Evolutionary conservation across 1,140 invertebrate genomes (phyloP), one percentile per base, ranked within the genome.

Genomic region (Drosophila pseudoobscura): DNA sequence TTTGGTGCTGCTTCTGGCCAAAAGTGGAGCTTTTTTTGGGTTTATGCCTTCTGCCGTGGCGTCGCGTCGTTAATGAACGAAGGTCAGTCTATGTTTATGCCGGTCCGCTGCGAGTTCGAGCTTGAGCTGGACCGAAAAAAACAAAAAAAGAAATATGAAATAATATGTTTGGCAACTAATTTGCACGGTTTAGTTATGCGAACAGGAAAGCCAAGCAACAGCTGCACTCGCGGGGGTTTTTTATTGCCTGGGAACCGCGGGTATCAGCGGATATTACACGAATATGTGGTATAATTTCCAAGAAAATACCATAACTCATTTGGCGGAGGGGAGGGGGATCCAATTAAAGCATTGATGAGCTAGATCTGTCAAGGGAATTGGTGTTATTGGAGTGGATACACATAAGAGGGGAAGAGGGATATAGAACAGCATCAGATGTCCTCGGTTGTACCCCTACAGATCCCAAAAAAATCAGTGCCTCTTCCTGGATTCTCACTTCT

Each of bases 51-150:
- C 58, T 60, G 71, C 56, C 75, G 71, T 17, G 22, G 63, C 35
- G 71, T 17, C 39, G 63, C 35, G 31, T 75, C 82, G 82, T 87
- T 82, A 87, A 85, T 85, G 82, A 85, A 82, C 75, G 82, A 87
- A 87, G 82, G 82, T 87, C 83, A 87, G 59, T 64, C 78, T 64
- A 35, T 35, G 51, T 53, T 17, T 68, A 66, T 69, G 43, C 68
- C 47, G 61, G 43, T 53, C 20, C n/a, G 54, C 56, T 54, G 57
- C 47, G 58, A n/a, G 59, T 29, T 59, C 46, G 50, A 53, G 29
- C 41, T 24, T 20, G 29, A 53, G 41, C 59, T 20, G 17, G 17
- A 17, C 17, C 17, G 17, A 17, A 17, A 17, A 17, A 24, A 26
- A 26, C 15, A 3, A 50, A 63, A 35, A 35, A 63, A 50, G 57